phyloP scores from a whole-genome alignment of 2,113 vertebrate genomes.

The Dasypus novemcinctus region DNA sequence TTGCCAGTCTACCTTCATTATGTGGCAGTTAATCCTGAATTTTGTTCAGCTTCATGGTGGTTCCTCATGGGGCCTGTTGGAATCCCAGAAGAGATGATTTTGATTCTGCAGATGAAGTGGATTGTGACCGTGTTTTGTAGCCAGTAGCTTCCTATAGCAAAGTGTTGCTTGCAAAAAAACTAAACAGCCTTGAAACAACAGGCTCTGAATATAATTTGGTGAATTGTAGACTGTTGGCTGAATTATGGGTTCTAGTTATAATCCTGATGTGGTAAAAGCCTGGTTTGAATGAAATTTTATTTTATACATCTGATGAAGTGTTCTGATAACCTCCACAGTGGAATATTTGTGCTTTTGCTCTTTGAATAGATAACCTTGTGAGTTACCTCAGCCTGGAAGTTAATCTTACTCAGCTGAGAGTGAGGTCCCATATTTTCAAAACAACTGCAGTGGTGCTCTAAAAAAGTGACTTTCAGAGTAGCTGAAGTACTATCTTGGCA shows the following conservation, averaged over 20 bases:
- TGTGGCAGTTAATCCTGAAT: slow-evolving; percentile 12
- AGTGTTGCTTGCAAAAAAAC: slow-evolving; percentile 19
- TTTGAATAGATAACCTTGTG: slow-evolving; percentile 31
- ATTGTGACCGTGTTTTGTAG: slow-evolving; percentile 50
- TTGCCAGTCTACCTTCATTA: not conserved
- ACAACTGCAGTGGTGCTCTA: not conserved
- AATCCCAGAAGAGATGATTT: slow-evolving; percentile 44
- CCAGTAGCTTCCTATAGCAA: slow-evolving; percentile 31
- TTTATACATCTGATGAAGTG: not conserved
- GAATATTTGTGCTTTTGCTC: slow-evolving; percentile 45
- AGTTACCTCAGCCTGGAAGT: slow-evolving; percentile 1
- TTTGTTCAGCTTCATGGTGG: slow-evolving; percentile 13
- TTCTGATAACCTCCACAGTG: slow-evolving; percentile 50
- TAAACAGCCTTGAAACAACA: slow-evolving; percentile 35
- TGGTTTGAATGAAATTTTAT: slow-evolving; percentile 26
- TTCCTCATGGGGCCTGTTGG: not conserved
- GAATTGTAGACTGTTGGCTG: slow-evolving; percentile 7
- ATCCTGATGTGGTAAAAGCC: not conserved
- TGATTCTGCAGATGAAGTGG: slow-evolving; percentile 44
- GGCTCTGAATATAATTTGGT: slow-evolving; percentile 19
- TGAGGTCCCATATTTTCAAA: not conserved
- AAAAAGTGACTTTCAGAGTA: slow-evolving; percentile 48
- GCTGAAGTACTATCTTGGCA: slow-evolving; percentile 4
- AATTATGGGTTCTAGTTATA: slow-evolving; percentile 27
- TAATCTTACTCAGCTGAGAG: slow-evolving; percentile 20